These are phyloP conservation scores for Hesperophylax magnus DNA, from an alignment of 1,140 invertebrate species.

Conservation along the genomic window DNA sequence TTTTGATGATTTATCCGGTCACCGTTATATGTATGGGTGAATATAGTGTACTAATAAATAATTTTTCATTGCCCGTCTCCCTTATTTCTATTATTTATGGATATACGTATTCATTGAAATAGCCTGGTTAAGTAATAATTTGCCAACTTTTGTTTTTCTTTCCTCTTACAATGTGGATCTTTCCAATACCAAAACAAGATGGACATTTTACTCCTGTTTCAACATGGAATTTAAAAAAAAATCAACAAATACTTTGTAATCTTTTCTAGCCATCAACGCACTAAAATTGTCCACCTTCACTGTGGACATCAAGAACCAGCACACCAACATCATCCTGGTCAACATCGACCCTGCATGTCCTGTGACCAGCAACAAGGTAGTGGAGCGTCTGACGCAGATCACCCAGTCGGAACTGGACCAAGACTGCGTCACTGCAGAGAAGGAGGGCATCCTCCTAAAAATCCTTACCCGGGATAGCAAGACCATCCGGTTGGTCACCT, in stretches of 20 bases:
- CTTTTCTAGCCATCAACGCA: constrained; percentile 74
- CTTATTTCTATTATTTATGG: too few relatives aligned
- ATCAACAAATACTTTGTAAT: not conserved
- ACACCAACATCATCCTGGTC: constrained; percentile 87
- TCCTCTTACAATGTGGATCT: too few relatives aligned
- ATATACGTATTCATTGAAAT: too few relatives aligned
- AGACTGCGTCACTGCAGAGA: constrained; percentile 64
- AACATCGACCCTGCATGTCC: constrained; percentile 68
- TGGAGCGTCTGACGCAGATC: constrained; percentile 71
- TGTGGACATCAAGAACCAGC: constrained; percentile 77
- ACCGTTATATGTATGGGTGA: too few relatives aligned
- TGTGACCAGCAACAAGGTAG: constrained; percentile 72
- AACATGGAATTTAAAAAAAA: too few relatives aligned
- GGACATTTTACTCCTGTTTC: too few relatives aligned
- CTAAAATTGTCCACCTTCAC: constrained; percentile 71
- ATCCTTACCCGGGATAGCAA: constrained; percentile 70
- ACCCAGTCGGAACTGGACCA: constrained; percentile 71
- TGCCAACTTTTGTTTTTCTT: too few relatives aligned
- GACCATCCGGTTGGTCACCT: constrained; percentile 76
- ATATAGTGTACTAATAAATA: too few relatives aligned
- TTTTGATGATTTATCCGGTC: too few relatives aligned
- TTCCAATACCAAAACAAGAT: too few relatives aligned
- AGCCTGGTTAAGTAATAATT: too few relatives aligned
- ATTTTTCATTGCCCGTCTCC: too few relatives aligned
- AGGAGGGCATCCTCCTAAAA: constrained; percentile 71